Evolutionary conservation across 2,888 invertebrate species (phyloP).

Genomic region (Clepsis dumicolana): DNA sequence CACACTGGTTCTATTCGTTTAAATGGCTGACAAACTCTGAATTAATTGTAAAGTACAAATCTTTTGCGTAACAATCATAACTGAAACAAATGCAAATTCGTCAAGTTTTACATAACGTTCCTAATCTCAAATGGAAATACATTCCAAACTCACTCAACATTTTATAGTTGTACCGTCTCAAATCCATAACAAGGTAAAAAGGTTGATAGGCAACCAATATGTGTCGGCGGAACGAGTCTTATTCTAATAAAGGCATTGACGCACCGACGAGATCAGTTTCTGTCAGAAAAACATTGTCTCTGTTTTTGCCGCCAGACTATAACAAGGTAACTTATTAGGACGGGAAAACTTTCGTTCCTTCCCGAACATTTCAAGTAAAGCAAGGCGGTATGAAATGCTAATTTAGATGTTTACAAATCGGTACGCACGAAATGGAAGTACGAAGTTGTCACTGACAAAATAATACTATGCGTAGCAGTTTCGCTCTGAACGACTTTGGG

Average conservation of each 20-base stretch:
- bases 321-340: constrained; percentile 34
- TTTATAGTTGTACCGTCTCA: constrained; percentile 19
- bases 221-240: constrained; percentile 54
- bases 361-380: constrained; percentile 14
- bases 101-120: too few species aligned
- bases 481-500: not conserved
- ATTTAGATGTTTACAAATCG: constrained; percentile 15
- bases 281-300: constrained; percentile 36
- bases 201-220: constrained; percentile 47
- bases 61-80: not conserved
- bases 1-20: too few species aligned
- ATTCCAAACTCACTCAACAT: not conserved
- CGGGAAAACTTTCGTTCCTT: constrained; percentile 19
- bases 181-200: constrained; percentile 26
- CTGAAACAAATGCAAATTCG: not conserved
- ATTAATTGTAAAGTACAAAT: too few species aligned
- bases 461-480: not conserved
- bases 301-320: constrained; percentile 23
- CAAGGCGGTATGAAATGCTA: constrained; percentile 5
- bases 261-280: constrained; percentile 44
- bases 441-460: not conserved
- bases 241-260: constrained; percentile 59
- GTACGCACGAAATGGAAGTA: constrained; percentile 2
- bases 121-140: not conserved
- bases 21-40: too few species aligned